A percentile compares a stretch with the other conserved stretches of the same genome.
phyloP scores from a whole-genome alignment of 2,113 vertebrate species.

The Nerophis lumbriciformis region DNA sequence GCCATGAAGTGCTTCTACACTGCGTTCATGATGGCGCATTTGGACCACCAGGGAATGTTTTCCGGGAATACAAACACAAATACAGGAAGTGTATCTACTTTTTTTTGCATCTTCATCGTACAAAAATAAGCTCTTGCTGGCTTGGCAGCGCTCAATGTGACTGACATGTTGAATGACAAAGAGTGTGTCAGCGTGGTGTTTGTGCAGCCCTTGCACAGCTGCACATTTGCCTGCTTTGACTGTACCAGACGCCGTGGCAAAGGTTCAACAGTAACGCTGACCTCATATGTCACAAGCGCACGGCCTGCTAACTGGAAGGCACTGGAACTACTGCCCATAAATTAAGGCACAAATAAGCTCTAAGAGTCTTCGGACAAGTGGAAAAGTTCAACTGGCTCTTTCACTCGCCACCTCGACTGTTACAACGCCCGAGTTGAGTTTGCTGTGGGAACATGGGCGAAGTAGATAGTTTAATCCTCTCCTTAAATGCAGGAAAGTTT shows the following conservation, averaged over 20 bases:
- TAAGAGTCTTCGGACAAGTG: too few species aligned
- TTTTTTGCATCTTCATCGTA: constrained; percentile 53
- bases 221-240: constrained; percentile 35
- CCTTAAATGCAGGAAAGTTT: constrained; percentile 60
- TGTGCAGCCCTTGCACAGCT: constrained; percentile 48
- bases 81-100: constrained; percentile 50
- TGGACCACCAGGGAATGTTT: constrained; percentile 34
- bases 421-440: constrained; percentile 21
- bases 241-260: constrained; percentile 58
- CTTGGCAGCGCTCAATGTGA: constrained; percentile 33
- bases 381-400: constrained; percentile 23
- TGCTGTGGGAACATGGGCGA: constrained; percentile 51
- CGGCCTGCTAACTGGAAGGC: constrained; percentile 34
- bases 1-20: not conserved
- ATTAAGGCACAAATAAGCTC: constrained; percentile 32
- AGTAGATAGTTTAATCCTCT: constrained; percentile 48
- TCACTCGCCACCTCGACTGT: constrained; percentile 21
- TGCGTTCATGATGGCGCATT: constrained; percentile 1
- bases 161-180: constrained; percentile 63
- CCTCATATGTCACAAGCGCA: constrained; percentile 53
- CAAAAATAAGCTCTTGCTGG: constrained; percentile 49
- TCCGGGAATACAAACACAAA: constrained; percentile 52
- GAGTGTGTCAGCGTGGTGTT: constrained; percentile 51
- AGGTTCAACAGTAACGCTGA: constrained; percentile 63
- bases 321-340: constrained; percentile 34